Percentiles rank a stretch among this genome's conserved stretches.
Conservation (phyloP, 30 jellyfish, hydroid and myxozoan genomes). For the Aurelia aurita complex sp. Pacific region DNA sequence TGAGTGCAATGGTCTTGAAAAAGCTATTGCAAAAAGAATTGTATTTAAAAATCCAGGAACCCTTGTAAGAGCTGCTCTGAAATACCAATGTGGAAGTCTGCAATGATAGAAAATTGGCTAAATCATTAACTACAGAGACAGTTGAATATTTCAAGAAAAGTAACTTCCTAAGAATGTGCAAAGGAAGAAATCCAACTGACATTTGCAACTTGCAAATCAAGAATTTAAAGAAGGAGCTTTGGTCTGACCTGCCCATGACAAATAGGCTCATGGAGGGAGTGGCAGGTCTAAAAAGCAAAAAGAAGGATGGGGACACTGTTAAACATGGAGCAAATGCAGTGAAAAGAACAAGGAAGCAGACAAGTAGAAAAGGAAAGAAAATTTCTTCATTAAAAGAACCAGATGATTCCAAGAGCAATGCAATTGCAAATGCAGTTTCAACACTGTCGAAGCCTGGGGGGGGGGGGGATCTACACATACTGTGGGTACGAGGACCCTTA, state of each 20-base stretch:
- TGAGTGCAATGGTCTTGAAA: too few species aligned
- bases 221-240: too few species aligned
- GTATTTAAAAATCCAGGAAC: too few species aligned
- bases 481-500: too few species aligned
- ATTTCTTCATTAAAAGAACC: background rate
- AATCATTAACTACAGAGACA: background rate
- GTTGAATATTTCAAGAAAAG: slow-evolving; percentile 8
- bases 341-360: slow-evolving; percentile 12
- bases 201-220: background rate
- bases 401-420: slow-evolving; percentile 11
- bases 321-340: slow-evolving; percentile 10
- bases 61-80: too few species aligned
- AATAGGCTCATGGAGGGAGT: background rate
- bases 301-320: slow-evolving; percentile 1
- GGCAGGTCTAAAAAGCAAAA: background rate
- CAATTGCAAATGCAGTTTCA: slow-evolving; percentile 3
- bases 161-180: background rate
- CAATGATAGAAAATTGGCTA: too few species aligned
- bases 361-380: slow-evolving; percentile 9
- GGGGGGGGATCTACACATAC: too few species aligned
- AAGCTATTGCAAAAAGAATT: too few species aligned
- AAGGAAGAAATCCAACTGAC: slow-evolving; percentile 9
- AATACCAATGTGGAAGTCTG: too few species aligned
- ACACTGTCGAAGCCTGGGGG: too few species aligned
- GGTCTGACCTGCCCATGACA: too few species aligned